Evolutionary conservation across 2,113 vertebrate genomes (phyloP), one percentile per base, ranked within the genome.

Genomic region (Xiphorhynchus elegans): DNA sequence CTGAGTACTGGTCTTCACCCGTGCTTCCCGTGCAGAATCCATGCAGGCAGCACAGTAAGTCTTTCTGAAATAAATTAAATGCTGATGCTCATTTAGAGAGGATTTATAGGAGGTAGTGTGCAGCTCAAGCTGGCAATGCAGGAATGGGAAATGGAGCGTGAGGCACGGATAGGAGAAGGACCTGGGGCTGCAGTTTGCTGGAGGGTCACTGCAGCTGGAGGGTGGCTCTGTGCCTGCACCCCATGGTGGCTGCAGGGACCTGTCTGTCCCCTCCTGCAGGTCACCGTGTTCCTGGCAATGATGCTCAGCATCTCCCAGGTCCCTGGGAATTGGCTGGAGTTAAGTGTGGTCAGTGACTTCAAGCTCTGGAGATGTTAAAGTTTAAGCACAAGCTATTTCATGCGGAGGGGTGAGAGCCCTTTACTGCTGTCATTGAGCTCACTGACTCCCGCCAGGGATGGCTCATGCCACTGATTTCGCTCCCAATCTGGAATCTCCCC

Each of bases 211-310:
- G 31, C 2, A 42, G 18, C n/a, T 23, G 68, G 37, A 20, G 75
- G 42, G 31, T 6, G 6, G 39, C 62, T 84, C 46, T 6, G 60
- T 33, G 64, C n/a, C 64, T 15, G 2, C 4, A 4, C 26, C 46
- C 52, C 3, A 6, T 2, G 3, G 42, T 2, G 1, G 29, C 62
- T 19, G 26, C 3, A 24, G 87, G 76, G 58, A 68, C 42, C n/a
- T 2, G 1, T 13, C 55, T 44, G 39, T 18, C 19, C 67, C 50
- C 33, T 13, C 70, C 66, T 7, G 7, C 67, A 35, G 83, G 59
- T 78, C 7, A 2, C 37, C 0, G 0, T 25, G 39, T 1, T n/a
- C 37, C 82, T 68, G 24, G 8, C 24, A 15, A 7, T 0, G 21
- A 25, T 35, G 55, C 63, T 40, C 77, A 58, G 75, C 67, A 28